A percentile compares a stretch with the other conserved stretches of the same genome.
phyloP scores from a whole-genome alignment of 1,140 invertebrate species.

The Macrocentrus cingulum region DNA sequence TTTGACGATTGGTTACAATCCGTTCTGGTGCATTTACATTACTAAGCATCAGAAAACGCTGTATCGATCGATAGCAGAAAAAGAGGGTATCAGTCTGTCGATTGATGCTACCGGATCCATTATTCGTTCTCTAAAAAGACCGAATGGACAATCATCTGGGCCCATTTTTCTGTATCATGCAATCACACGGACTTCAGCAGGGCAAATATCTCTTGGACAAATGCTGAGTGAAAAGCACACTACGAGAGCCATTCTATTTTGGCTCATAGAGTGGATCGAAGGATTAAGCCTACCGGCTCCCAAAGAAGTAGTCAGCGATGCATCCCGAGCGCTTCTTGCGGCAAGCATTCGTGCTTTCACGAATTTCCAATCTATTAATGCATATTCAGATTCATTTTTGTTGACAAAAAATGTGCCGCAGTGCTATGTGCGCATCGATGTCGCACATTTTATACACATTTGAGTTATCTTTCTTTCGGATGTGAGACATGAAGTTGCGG shows the following conservation, averaged over 20 bases:
- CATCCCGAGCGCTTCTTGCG: conserved; percentile 23
- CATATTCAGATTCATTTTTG: conserved; percentile 25
- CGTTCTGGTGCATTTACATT: conserved; percentile 23
- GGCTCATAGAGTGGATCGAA: conserved; percentile 17
- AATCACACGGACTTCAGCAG: conserved; percentile 3
- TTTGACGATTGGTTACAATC: conserved; percentile 12
- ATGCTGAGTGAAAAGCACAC: conserved; percentile 20
- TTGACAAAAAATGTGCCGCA: conserved; percentile 1
- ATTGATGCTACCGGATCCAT: conserved; percentile 24
- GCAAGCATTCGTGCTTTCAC: conserved; percentile 24
- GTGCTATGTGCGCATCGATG: conserved; percentile 27
- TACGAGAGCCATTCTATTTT: conserved; percentile 16
- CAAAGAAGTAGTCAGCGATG: conserved; percentile 21
- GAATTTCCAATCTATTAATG: conserved; percentile 11
- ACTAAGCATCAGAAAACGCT: conserved; percentile 21
- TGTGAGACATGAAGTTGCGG: neutral
- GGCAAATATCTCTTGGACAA: conserved; percentile 6
- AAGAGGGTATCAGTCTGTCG: neutral
- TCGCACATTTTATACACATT: conserved; percentile 27
- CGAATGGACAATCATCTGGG: conserved; percentile 4
- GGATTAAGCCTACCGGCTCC: conserved; percentile 9
- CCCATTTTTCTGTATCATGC: conserved; percentile 14
- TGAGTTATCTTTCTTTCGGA: conserved; percentile 16
- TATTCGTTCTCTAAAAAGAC: conserved; percentile 2
- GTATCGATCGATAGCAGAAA: conserved; percentile 2